Evolutionary conservation across 30 jellyfish, hydroid and myxozoan genomes (phyloP), one percentile per base, ranked within the genome.

Genomic region (Chrysaora quinquecirrha): DNA sequence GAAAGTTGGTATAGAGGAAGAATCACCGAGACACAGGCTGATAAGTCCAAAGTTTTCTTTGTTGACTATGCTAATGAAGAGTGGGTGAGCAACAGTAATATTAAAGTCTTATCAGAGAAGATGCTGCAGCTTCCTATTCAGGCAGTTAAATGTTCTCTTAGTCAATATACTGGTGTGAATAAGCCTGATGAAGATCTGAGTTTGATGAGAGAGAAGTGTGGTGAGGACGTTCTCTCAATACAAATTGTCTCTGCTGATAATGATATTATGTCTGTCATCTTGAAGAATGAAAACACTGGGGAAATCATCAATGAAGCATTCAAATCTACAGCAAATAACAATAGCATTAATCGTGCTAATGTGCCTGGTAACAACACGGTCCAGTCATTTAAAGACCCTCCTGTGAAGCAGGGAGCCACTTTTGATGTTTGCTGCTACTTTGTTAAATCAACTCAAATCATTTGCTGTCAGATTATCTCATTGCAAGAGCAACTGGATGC

Each of bases 31-130:
- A 35, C 71, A 52, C 30, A 35, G 69, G 23, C 30, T n/a, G 85
- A 62, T 9, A 38, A 67, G 38, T 64, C 78, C 30, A 81, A 50
- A 34, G 78, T 81, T 0, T 48, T 43, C 47, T 92, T 86, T 64
- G 95, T 92, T 7, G 98, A 92, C 75, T 92, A 85, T 73, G 98
- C 97, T n/a, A 92, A 92, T 69, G 71, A 71, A 56, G 97, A 87
- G 35, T 85, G 65, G 70, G 84, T 64, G 69, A 31, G 64, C 22
- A 49, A 48, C 16, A 66, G 34, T 1, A 71, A 66, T 34, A 71
- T 92, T 14, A 79, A 86, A 46, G 34, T 24, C 16, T 34, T 92
- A 1, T 80, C 85, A 3, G 84, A 73, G 18, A 89, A 80, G 33
- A 64, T 86, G 22, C n/a, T 68, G 29, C 46, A 46, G 22, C 64